Evolutionary conservation across 2,888 invertebrate species (phyloP).

Genomic region (Branchinecta sandiegonensis): DNA sequence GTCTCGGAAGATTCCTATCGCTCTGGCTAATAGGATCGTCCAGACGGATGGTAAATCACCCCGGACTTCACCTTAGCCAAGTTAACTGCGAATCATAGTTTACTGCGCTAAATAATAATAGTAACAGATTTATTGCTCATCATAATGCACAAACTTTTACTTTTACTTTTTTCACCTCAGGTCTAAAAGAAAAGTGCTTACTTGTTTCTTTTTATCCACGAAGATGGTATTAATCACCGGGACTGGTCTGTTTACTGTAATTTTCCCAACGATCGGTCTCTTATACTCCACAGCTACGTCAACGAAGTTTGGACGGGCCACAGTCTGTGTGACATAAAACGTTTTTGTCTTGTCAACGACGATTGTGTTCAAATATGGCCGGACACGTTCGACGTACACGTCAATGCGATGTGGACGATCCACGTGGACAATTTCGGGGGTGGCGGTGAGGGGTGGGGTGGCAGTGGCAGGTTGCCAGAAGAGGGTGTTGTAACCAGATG

Average conservation of each 20-base stretch:
- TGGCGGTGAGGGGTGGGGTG: background rate
- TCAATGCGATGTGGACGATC: slow-evolving; percentile 12
- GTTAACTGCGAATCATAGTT: too few relatives aligned
- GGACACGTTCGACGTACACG: slow-evolving; percentile 5
- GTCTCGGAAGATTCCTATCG: too few relatives aligned
- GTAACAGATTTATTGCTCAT: too few relatives aligned
- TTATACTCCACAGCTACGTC: background rate
- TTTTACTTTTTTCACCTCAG: too few relatives aligned
- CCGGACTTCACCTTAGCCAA: too few relatives aligned
- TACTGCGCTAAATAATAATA: too few relatives aligned
- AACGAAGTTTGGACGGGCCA: background rate
- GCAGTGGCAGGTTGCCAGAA: slow-evolving; percentile 8
- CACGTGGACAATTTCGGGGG: slow-evolving; percentile 12
- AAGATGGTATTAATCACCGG: slow-evolving; percentile 9
- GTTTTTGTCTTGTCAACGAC: background rate
- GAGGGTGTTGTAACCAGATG: background rate
- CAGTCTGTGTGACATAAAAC: background rate
- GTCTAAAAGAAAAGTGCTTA: background rate
- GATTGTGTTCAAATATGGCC: background rate
- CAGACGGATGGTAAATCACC: too few relatives aligned
- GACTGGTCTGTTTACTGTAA: background rate
- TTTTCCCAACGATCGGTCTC: background rate
- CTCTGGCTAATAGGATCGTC: too few relatives aligned
- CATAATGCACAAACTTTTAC: too few relatives aligned
- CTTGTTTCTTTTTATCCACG: slow-evolving; percentile 13